Conservation (phyloP, 2,797 vertebrate genomes). For the Trachops cirrhosus region DNA sequence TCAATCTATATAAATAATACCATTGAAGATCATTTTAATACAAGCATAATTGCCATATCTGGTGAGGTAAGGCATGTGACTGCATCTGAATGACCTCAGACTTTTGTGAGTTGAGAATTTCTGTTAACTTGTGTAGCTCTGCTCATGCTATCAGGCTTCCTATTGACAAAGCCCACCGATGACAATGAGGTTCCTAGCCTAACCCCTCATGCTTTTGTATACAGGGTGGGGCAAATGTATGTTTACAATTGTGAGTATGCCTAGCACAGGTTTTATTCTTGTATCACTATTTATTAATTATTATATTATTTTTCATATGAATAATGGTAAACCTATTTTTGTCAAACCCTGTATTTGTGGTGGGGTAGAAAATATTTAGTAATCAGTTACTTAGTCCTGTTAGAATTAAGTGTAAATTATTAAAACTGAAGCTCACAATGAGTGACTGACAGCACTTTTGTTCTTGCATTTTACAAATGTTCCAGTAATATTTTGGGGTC, state of each 20-base stretch:
- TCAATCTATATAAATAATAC: background rate
- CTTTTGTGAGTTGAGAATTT: background rate
- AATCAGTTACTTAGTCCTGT: background rate
- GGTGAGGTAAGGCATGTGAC: background rate
- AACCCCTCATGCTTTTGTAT: background rate
- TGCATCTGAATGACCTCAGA: background rate
- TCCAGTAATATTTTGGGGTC: background rate
- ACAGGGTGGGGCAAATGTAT: background rate
- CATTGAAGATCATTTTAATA: background rate
- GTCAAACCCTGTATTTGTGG: background rate
- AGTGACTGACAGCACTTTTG: background rate
- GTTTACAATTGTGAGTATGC: background rate
- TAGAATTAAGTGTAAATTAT: background rate
- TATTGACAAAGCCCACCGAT: background rate
- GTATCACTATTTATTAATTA: background rate
- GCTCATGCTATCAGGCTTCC: background rate
- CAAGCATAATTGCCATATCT: background rate
- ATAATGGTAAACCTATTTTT: background rate
- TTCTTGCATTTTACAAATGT: background rate
- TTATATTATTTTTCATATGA: background rate
- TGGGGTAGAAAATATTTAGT: background rate
- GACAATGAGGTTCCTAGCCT: rapidly evolving
- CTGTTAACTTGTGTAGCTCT: background rate
- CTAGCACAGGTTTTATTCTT: background rate
- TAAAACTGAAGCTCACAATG: background rate